Base-by-base conservation (phyloP, 2,888 invertebrate species). In the Athalia circularis region DNA sequence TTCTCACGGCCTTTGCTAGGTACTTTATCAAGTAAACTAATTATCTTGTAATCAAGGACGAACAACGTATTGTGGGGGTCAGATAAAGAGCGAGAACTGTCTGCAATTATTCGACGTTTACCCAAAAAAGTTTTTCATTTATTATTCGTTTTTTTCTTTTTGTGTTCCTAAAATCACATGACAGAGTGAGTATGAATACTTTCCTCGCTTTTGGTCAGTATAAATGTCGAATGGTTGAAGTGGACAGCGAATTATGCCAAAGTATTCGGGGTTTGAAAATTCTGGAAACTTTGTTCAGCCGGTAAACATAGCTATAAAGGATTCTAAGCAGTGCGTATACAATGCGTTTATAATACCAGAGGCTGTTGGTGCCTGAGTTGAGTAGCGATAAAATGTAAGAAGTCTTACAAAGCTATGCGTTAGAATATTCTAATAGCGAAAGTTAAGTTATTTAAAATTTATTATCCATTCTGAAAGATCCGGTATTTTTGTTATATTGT, bases 11-110 rank as follows among this genome's bases (percentile, higher is more conserved):
- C 59, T 47, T 59, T 59, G 72, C 47, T 13, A 48, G 72, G 47
- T 29, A 72, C 57, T 72, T 72, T 72, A 72, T 72, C 72, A 72
- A 59, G 8, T 57, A n/a, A 57, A 72, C 72, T 59, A 11, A 72
- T 72, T 59, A 72, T 72, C 59, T 72, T 72, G 15, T 59, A 72
- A 59, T 72, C 47, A 59, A 72, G 59, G 47, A 59, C 29, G 29
- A 29, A 29, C 59, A 47, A 59, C 59, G 52, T 29, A 54, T 68
- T 4, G 47, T 59, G 13, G 59, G 47, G 8, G 57, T 72, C 15
- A 54, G 52, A 59, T 45, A 8, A 45, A 47, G 59, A 45, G 45
- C 52, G 43, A 72, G 47, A 59, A 72, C 45, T 59, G 47, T 43
- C n/a, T 45, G 72, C 59, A 59, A 72, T 72, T 72, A 72, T 59